Conservation (phyloP, 2,888 invertebrate genomes). For the Xestia ashworthii region DNA sequence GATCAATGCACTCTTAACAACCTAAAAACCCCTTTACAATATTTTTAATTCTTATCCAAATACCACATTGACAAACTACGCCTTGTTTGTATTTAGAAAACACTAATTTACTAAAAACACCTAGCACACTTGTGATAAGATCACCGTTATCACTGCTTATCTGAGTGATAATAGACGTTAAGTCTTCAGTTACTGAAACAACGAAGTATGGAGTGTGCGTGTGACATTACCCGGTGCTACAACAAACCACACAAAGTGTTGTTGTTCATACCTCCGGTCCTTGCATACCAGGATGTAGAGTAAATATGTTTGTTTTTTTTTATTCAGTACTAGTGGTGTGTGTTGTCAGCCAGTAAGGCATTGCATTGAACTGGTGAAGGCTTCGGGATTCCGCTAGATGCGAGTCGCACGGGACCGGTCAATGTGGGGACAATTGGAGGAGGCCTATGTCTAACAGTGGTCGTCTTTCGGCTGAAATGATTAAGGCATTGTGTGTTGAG, state of each 20-base stretch:
- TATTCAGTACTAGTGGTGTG: not conserved
- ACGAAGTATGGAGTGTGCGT: slow-evolving; percentile 78
- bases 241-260: slow-evolving; percentile 77
- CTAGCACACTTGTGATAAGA: slow-evolving; percentile 61
- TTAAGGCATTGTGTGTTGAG: not conserved
- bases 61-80: slow-evolving; percentile 12
- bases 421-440: too few species aligned
- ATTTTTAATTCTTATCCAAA: slow-evolving; percentile 7
- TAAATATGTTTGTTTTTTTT: slow-evolving; percentile 72
- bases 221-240: slow-evolving; percentile 80
- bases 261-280: slow-evolving; percentile 75
- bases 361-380: too few species aligned
- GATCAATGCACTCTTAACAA: slow-evolving; percentile 6
- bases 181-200: slow-evolving; percentile 57
- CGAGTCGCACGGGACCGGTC: too few species aligned
- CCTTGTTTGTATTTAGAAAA: slow-evolving; percentile 47
- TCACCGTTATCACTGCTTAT: slow-evolving; percentile 67
- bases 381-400: too few species aligned
- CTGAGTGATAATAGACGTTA: slow-evolving; percentile 65
- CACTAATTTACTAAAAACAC: slow-evolving; percentile 44
- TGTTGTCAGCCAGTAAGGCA: not conserved
- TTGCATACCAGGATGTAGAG: slow-evolving; percentile 75
- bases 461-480: too few species aligned
- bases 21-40: not conserved
- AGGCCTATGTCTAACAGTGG: too few species aligned